These are phyloP conservation scores for Excalfactoria chinensis DNA, from an alignment of 2,113 vertebrate genomes.

Conservation along the genomic window DNA sequence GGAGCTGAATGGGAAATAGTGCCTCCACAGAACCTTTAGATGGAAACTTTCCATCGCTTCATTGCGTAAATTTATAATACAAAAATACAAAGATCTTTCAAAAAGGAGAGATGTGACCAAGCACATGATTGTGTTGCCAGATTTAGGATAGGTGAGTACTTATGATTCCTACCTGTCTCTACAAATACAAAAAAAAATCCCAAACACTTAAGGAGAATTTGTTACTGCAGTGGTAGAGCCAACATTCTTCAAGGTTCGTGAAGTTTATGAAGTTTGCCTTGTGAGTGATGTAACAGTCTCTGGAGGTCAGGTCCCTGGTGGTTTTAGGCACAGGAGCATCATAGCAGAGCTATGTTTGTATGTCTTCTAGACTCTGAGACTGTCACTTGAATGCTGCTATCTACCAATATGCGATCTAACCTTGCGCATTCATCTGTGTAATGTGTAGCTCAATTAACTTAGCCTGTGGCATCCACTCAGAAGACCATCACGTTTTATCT, in stretches of 20 bases:
- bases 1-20: not conserved
- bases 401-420: not conserved
- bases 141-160: not conserved
- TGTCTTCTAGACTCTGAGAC: not conserved
- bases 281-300: not conserved
- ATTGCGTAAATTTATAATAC: not conserved
- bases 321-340: not conserved
- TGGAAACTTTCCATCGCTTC: not conserved
- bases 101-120: not conserved
- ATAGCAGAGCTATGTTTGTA: not conserved
- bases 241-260: not conserved
- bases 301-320: not conserved
- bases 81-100: not conserved
- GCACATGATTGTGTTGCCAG: not conserved
- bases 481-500: not conserved
- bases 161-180: not conserved
- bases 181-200: not conserved
- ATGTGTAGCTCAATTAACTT: not conserved
- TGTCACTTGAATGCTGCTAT: not conserved
- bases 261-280: not conserved
- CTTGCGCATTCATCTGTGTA: not conserved
- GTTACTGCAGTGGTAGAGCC: not conserved
- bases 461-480: not conserved
- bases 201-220: not conserved
- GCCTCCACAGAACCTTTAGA: not conserved